Conservation (phyloP, 2,888 invertebrate species). For the Serripes groenlandicus region DNA sequence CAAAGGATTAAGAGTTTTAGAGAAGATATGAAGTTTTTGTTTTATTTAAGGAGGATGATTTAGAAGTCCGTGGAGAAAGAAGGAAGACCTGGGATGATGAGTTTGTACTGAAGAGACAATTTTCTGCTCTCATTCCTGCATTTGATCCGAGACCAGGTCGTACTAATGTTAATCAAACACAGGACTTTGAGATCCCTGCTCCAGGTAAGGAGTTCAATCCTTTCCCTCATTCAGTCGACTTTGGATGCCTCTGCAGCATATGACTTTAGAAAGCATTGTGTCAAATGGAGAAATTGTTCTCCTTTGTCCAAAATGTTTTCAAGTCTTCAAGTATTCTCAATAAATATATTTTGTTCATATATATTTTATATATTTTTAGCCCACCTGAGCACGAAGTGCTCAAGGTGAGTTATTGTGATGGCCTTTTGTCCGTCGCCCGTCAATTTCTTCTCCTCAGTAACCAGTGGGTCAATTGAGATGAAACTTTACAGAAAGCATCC, state of each 20-base stretch:
- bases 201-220: constrained; percentile 87
- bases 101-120: constrained; percentile 97
- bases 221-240: background rate
- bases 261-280: background rate
- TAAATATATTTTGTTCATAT: too few species aligned
- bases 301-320: background rate
- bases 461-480: too few species aligned
- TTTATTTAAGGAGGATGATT: constrained; percentile 90
- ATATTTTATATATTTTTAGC: too few species aligned
- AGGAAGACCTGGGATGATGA: constrained; percentile 99
- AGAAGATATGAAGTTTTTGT: background rate
- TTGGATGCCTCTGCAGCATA: background rate
- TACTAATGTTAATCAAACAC: constrained; percentile 99
- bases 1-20: background rate
- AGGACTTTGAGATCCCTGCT: constrained; percentile 94
- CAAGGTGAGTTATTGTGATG: too few species aligned
- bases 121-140: constrained; percentile 98
- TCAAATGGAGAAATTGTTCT: background rate
- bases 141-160: constrained; percentile 99
- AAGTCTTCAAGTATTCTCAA: background rate
- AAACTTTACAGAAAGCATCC: too few species aligned
- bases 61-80: constrained; percentile 88
- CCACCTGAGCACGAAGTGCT: too few species aligned
- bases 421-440: too few species aligned
- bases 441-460: too few species aligned